These are phyloP conservation scores for Pampus argenteus DNA, from an alignment of 2,797 vertebrate genomes.

Conservation along the genomic window DNA sequence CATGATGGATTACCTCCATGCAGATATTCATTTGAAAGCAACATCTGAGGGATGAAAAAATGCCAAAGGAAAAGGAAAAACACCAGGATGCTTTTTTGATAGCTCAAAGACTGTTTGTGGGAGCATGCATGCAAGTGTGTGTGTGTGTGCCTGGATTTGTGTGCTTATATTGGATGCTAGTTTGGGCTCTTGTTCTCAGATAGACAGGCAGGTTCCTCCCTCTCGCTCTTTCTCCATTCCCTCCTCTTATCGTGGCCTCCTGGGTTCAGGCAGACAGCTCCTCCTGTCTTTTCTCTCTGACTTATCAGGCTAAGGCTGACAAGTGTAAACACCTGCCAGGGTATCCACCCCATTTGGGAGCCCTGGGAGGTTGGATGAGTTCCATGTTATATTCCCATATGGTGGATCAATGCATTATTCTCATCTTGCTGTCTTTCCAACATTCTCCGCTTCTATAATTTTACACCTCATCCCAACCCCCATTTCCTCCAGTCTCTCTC, in stretches of 20 bases:
- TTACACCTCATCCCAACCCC: conserved; percentile 43
- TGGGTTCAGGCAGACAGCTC: conserved; percentile 71
- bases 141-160: conserved; percentile 22
- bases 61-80: conserved; percentile 36
- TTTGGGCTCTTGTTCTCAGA: conserved; percentile 49
- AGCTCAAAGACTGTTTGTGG: conserved; percentile 32
- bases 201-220: conserved; percentile 58
- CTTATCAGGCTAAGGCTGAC: conserved; percentile 75
- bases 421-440: conserved; percentile 45
- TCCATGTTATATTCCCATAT: conserved; percentile 68
- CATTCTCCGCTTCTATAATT: conserved; percentile 30
- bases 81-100: conserved; percentile 48
- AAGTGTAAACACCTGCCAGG: conserved; percentile 80
- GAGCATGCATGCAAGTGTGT: conserved; percentile 13
- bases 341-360: conserved; percentile 60
- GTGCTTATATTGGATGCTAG: conserved; percentile 45
- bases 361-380: conserved; percentile 59
- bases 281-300: conserved; percentile 72
- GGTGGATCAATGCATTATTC: conserved; percentile 62
- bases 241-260: conserved; percentile 66
- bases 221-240: conserved; percentile 43
- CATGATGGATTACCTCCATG: conserved; percentile 78
- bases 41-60: conserved; percentile 49
- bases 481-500: conserved; percentile 32
- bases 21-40: conserved; percentile 66